Percentiles rank a stretch among this genome's conserved stretches.
These are phyloP conservation scores for Lycocorax pyrrhopterus DNA, from an alignment of 2,113 vertebrate genomes.

Conservation along the genomic window DNA sequence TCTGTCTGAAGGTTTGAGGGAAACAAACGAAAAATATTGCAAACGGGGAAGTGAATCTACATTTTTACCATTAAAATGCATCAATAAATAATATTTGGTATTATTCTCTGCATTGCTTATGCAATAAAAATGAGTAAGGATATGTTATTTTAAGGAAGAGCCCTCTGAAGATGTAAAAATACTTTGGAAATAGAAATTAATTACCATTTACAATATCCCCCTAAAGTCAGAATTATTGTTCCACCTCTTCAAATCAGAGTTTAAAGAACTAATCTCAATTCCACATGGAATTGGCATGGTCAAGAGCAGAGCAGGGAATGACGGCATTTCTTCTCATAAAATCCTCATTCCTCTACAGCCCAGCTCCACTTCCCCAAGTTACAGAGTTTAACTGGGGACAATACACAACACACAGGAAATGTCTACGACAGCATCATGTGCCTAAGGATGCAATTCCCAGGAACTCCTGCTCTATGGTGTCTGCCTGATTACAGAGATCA, in stretches of 20 bases:
- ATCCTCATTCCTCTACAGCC: neutral
- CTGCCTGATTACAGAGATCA: neutral
- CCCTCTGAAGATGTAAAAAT: neutral
- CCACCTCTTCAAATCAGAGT: neutral
- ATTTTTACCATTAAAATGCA: neutral
- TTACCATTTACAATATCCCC: neutral
- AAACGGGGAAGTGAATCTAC: neutral
- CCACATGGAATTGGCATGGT: neutral
- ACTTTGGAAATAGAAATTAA: neutral
- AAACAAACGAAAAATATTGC: neutral
- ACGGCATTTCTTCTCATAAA: neutral
- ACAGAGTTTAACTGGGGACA: neutral
- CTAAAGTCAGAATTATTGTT: neutral
- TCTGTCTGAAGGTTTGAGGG: neutral
- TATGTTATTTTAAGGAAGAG: neutral
- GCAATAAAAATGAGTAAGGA: neutral
- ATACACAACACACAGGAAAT: accelerated
- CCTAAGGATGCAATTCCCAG: accelerated
- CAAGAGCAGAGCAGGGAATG: neutral
- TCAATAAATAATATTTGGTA: neutral
- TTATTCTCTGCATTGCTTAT: neutral
- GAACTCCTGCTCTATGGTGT: neutral
- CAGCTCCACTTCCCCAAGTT: neutral
- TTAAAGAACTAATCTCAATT: neutral
- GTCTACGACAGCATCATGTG: accelerated